These are phyloP conservation scores for Zaprionus bogoriensis DNA, from an alignment of 2,888 invertebrate genomes.

Conservation along the genomic window DNA sequence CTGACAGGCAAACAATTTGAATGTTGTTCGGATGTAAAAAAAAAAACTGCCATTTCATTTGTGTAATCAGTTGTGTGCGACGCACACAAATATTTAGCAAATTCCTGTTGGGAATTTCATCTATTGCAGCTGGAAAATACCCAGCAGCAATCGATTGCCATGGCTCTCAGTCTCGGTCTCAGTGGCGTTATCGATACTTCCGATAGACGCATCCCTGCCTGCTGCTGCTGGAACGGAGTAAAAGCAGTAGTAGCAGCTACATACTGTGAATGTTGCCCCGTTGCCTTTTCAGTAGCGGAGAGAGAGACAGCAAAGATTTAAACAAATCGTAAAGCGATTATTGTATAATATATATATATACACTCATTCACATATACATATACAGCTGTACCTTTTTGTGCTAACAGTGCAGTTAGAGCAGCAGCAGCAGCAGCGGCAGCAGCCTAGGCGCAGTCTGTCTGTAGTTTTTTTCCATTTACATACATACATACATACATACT, in stretches of 20 bases:
- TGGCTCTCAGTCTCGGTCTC: background rate
- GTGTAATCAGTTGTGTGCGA: slow-evolving; percentile 10
- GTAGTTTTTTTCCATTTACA: slow-evolving; percentile 12
- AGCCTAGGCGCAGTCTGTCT: slow-evolving; percentile 1
- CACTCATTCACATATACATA: background rate
- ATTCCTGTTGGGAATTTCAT: background rate
- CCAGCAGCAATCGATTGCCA: slow-evolving; percentile 26
- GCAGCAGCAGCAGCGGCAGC: background rate
- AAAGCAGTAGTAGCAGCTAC: slow-evolving; percentile 23
- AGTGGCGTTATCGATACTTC: slow-evolving; percentile 30
- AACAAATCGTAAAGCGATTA: slow-evolving; percentile 19
- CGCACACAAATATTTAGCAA: background rate
- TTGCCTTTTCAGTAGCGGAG: background rate
- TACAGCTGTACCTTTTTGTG: slow-evolving; percentile 13
- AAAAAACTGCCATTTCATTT: slow-evolving; percentile 1
- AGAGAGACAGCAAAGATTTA: slow-evolving; percentile 13
- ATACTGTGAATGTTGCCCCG: slow-evolving; percentile 17
- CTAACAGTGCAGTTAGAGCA: slow-evolving; percentile 9
- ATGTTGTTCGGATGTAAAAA: background rate
- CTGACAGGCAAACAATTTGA: background rate
- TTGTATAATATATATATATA: slow-evolving; percentile 33
- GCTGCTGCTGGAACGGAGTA: slow-evolving; percentile 34
- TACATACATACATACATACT: slow-evolving; percentile 14
- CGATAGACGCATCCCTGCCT: slow-evolving; percentile 47
- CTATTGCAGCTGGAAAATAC: slow-evolving; percentile 7